Percentiles rank a stretch among this genome's conserved stretches.
These are phyloP conservation scores for Globodera ellingtonae DNA, from an alignment of 1,140 invertebrate species.

Conservation along the genomic window DNA sequence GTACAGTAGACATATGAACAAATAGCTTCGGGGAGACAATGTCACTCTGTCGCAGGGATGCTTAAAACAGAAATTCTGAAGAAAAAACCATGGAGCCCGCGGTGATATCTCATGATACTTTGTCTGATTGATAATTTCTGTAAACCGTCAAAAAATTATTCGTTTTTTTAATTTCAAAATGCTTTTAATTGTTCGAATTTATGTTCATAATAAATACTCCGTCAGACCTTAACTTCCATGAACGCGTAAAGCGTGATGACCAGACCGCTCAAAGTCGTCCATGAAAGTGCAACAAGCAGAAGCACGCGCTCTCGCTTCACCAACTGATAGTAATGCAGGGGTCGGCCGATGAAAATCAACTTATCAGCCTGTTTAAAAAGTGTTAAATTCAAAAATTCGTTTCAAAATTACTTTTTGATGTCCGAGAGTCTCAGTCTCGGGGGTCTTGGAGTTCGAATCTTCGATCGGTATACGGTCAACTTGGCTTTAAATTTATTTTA, in stretches of 20 bases:
- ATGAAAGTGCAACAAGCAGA: slow-evolving; percentile 43
- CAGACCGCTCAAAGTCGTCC: slow-evolving; percentile 46
- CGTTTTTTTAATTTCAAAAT: no score
- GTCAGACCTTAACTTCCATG: slow-evolving; percentile 48
- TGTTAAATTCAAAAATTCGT: not conserved
- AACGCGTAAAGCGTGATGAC: slow-evolving; percentile 43
- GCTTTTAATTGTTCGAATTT: slow-evolving; percentile 4
- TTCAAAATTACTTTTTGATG: no score
- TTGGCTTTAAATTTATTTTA: no score
- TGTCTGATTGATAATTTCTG: no score
- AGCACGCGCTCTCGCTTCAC: slow-evolving; percentile 50
- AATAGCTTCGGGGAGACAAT: slow-evolving; percentile 46
- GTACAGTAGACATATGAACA: slow-evolving; percentile 53
- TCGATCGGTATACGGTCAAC: no score
- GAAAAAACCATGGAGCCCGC: not conserved
- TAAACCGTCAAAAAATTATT: no score
- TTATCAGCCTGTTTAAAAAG: slow-evolving; percentile 50
- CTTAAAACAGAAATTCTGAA: slow-evolving; percentile 42
- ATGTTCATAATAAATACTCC: not conserved
- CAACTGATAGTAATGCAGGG: slow-evolving; percentile 60
- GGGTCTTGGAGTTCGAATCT: no score
- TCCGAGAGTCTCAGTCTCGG: no score
- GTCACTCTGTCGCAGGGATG: slow-evolving; percentile 41
- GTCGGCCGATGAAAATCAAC: slow-evolving; percentile 60
- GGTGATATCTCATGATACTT: no score